A percentile compares a stretch with the other conserved stretches of the same genome.
phyloP scores from a whole-genome alignment of 2,113 vertebrate species.

The Xenotilapia flavipinnis region DNA sequence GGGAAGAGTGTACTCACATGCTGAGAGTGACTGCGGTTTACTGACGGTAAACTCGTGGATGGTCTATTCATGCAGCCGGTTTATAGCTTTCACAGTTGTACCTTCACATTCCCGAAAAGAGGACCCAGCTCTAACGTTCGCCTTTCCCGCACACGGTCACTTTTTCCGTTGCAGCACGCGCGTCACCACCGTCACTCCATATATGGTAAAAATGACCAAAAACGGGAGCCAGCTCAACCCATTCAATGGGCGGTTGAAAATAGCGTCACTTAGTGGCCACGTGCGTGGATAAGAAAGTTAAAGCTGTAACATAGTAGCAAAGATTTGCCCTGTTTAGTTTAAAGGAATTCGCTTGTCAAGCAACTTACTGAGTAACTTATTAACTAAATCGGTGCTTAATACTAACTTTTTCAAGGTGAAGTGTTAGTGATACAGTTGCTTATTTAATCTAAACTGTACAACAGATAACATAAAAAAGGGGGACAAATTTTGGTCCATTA shows the following conservation, averaged over 20 bases:
- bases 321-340: neutral
- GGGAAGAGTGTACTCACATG: conserved; percentile 11
- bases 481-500: neutral
- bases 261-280: neutral
- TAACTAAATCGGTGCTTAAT: no score
- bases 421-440: no score
- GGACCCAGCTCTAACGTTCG: conserved; percentile 23
- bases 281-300: neutral
- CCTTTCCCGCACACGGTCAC: conserved; percentile 55
- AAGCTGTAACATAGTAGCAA: neutral
- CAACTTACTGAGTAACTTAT: neutral
- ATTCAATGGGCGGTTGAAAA: neutral
- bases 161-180: conserved; percentile 24
- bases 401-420: no score
- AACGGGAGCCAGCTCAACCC: neutral
- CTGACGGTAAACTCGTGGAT: neutral
- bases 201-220: conserved; percentile 36
- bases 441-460: no score
- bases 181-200: conserved; percentile 15
- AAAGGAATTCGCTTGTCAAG: neutral
- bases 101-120: neutral
- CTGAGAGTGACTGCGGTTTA: neutral
- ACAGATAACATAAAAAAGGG: no score
- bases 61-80: neutral
- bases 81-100: neutral